Percentiles rank a stretch among this genome's conserved stretches.
Evolutionary conservation across 2,797 vertebrate genomes (phyloP).

Genomic region (Gymnodraco acuticeps): DNA sequence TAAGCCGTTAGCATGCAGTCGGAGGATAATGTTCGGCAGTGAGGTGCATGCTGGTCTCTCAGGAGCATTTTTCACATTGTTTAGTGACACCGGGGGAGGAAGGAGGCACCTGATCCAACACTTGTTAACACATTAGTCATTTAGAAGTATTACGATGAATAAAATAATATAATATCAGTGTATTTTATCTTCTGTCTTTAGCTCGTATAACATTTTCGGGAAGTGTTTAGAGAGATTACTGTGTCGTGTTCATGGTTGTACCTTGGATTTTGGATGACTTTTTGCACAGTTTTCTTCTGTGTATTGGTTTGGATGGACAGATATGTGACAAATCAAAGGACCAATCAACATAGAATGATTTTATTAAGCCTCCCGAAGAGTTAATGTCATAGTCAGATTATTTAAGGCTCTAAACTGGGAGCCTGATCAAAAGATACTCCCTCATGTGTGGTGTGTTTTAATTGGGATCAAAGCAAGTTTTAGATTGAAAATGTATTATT

Average conservation of each 20-base stretch:
- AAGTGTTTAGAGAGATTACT: background rate
- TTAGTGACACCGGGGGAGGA: constrained; percentile 25
- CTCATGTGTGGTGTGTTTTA: background rate
- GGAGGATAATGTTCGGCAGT: constrained; percentile 58
- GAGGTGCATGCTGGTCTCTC: constrained; percentile 21
- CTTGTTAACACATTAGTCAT: background rate
- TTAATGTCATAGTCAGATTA: background rate
- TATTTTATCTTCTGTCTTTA: background rate
- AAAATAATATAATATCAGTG: background rate
- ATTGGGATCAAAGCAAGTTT: background rate
- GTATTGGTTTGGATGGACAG: background rate
- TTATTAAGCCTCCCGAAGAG: background rate
- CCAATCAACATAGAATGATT: no score
- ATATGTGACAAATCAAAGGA: background rate
- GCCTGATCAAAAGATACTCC: no score
- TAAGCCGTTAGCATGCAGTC: constrained; percentile 65
- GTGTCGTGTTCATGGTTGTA: background rate
- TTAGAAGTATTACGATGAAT: background rate
- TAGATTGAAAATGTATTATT: no score
- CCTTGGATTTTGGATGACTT: background rate
- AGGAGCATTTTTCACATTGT: constrained; percentile 45
- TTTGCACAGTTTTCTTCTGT: background rate
- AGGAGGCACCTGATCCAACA: background rate
- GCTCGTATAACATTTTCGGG: background rate
- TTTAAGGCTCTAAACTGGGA: background rate